Evolutionary conservation across 1,140 invertebrate species (phyloP).

Genomic region (Drosophila chauvacae): DNA sequence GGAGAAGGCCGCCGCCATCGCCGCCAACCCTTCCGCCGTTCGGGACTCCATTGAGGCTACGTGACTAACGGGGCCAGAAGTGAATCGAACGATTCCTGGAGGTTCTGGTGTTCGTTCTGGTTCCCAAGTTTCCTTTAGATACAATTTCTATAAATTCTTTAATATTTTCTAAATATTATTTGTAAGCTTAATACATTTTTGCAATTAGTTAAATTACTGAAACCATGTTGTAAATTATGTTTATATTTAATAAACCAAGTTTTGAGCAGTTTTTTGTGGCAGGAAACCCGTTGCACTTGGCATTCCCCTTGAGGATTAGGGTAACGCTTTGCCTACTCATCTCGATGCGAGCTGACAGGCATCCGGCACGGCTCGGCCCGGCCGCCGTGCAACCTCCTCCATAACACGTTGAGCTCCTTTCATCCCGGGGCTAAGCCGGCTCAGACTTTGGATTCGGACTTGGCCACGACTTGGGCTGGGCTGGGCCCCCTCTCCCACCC

Average conservation of each 20-base stretch:
- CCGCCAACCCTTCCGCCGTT: not conserved
- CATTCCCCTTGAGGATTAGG: not conserved
- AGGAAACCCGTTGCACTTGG: not conserved
- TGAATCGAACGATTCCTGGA: not conserved
- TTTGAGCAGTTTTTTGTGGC: not conserved
- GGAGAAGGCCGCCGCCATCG: constrained; percentile 4
- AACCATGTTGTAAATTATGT: not conserved
- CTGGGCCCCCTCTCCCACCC: not conserved
- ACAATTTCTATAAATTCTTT: not conserved
- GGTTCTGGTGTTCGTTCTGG: not conserved
- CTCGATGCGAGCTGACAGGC: constrained; percentile 45
- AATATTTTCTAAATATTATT: not conserved
- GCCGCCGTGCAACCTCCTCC: not conserved
- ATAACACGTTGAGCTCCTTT: constrained; percentile 50
- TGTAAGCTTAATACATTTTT: not conserved
- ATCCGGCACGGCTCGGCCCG: not conserved
- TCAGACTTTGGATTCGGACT: constrained; percentile 36
- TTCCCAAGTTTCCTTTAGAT: not conserved
- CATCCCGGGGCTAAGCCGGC: constrained; percentile 35
- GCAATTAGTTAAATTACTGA: not conserved
- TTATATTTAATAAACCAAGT: not conserved
- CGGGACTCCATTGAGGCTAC: constrained; percentile 32
- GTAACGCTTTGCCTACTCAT: not conserved
- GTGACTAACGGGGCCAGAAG: constrained; percentile 29
- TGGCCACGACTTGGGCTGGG: not conserved